phyloP scores from a whole-genome alignment of 92 coral and sea anemone species.

The Actinernus sp. region DNA sequence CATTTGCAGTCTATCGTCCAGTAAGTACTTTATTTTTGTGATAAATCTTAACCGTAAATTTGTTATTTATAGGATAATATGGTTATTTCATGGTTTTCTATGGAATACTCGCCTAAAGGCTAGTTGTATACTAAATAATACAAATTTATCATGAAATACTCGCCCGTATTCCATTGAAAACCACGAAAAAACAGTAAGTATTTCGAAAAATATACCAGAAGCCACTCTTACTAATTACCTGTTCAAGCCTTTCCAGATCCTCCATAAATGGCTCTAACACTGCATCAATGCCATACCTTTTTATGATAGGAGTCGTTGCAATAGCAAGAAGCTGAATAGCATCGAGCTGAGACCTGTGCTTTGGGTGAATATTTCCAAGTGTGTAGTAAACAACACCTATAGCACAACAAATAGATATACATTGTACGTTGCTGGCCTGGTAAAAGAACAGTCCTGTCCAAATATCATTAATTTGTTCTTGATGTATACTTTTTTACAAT shows the following conservation, averaged over 20 bases:
- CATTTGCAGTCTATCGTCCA: no score
- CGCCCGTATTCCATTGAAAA: no score
- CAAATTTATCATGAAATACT: no score
- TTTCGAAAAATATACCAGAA: no score
- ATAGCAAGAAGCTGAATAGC: slow-evolving; percentile 66
- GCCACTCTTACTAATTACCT: slow-evolving; percentile 27
- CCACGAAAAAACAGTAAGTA: no score
- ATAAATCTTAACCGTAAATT: no score
- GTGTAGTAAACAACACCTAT: slow-evolving; percentile 71
- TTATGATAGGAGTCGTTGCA: slow-evolving; percentile 53
- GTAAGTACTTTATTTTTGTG: no score
- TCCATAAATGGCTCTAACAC: slow-evolving; percentile 67
- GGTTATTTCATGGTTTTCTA: no score
- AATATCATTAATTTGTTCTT: neutral
- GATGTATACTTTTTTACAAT: neutral
- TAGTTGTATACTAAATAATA: no score
- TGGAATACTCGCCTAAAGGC: no score
- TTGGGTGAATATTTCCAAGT: slow-evolving; percentile 60
- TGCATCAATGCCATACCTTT: slow-evolving; percentile 61
- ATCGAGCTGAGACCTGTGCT: slow-evolving; percentile 48
- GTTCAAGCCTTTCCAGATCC: slow-evolving; percentile 56
- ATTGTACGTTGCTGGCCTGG: neutral
- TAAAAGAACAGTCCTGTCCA: neutral
- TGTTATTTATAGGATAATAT: no score
- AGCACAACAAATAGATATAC: slow-evolving; percentile 9